Evolutionary conservation across 2,797 vertebrate species (phyloP).

Genomic region (Choloepus didactylus): DNA sequence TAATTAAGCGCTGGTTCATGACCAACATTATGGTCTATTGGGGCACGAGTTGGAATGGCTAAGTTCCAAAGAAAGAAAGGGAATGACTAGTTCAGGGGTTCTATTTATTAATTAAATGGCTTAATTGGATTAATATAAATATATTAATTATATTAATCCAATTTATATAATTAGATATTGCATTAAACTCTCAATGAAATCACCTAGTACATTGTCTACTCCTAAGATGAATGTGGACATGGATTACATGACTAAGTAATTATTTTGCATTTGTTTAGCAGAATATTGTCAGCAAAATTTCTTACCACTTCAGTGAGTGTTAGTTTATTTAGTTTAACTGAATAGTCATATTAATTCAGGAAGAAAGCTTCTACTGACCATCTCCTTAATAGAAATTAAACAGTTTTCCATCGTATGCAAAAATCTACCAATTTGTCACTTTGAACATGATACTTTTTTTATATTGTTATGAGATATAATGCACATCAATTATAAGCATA

Average conservation of each 20-base stretch:
- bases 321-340: not conserved
- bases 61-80: not conserved
- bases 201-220: not conserved
- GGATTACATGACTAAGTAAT: not conserved
- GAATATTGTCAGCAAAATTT: not conserved
- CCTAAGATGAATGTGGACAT: not conserved
- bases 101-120: not conserved
- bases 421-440: not conserved
- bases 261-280: slow-evolving; percentile 3
- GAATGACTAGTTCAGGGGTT: not conserved
- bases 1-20: not conserved
- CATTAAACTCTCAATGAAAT: not conserved
- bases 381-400: not conserved
- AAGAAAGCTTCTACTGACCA: not conserved
- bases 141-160: no score
- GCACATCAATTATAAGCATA: not conserved
- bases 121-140: not conserved
- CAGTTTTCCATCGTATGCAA: not conserved
- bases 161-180: not conserved
- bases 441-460: not conserved
- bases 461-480: not conserved
- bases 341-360: slow-evolving; percentile 15
- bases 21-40: not conserved
- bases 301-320: not conserved
- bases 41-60: not conserved